Evolutionary conservation across 2,113 vertebrate genomes (phyloP), one percentile per base, ranked within the genome.

Genomic region (Mesitornis unicolor): DNA sequence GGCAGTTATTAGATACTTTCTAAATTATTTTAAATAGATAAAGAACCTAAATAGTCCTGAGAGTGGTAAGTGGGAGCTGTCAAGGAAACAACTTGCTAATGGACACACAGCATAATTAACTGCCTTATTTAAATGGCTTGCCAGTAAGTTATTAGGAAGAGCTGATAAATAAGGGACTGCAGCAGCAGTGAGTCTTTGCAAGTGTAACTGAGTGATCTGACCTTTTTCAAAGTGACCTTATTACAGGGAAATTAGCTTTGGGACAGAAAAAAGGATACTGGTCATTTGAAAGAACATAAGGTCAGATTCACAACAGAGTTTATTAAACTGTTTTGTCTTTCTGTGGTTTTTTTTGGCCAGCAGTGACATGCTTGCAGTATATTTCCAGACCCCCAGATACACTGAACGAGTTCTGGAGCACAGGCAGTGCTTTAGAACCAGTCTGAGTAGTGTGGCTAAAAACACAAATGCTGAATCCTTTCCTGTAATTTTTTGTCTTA

Each of bases 1-100:
- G 16, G 35, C 69, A 81, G 45, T 82, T 94, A 93, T 69, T 85
- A 92, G 64, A 77, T 59, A 59, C 54, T 83, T 96, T 93, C 42
- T 77, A 78, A 65, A 78, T 92, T 77, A 85, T 87, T 95, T 96
- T 88, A 35, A 70, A 86, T 90, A 77, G 59, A 76, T 42, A 61
- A 71, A 79, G 36, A 85, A 87, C 63, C 24, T 85, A 83, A 93
- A 94, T 85, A 79, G 36, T 79, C 17, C 71, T 88, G 68, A 88
- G 89, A 90, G 63, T 88, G 79, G 42, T 96, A 71, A 96, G 93
- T 91, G 64, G 92, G 79, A 96, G 89, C 95, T 94, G 80, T 91
- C 84, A 95, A 89, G 87, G 73, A 95, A 95, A 80, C 35, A 76
- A 59, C 83, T 91, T 84, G 68, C 63, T 91, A 65, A 87, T 94